Conservation (phyloP, 53 echinoderm and acorn worm genomes). For the Echinarachnius parma region DNA sequence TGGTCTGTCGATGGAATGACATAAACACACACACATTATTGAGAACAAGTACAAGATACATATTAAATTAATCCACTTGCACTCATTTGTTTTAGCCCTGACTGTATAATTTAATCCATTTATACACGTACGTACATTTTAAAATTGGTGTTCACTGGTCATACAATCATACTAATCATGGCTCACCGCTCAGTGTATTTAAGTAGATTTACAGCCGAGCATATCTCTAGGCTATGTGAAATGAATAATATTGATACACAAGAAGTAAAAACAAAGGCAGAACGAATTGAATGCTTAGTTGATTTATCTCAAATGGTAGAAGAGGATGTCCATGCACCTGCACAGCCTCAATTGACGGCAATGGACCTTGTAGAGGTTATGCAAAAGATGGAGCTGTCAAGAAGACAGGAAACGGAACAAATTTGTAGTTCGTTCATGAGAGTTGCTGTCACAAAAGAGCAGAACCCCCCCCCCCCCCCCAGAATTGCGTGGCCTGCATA, state of each 20-base stretch:
- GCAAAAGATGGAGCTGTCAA: slow-evolving; percentile 9
- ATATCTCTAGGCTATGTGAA: slow-evolving; percentile 12
- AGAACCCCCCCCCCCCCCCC: not conserved
- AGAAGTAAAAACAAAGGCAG: slow-evolving; percentile 33
- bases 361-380: slow-evolving; percentile 9
- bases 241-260: slow-evolving; percentile 27
- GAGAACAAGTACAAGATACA: too few relatives aligned
- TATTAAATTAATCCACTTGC: too few relatives aligned
- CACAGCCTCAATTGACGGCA: not conserved
- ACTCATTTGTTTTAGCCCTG: too few relatives aligned
- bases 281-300: slow-evolving; percentile 17
- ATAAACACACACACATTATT: too few relatives aligned
- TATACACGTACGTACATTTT: too few relatives aligned
- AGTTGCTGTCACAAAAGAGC: not conserved
- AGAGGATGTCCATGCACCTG: not conserved
- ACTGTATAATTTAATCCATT: too few relatives aligned
- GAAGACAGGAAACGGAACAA: slow-evolving; percentile 24
- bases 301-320: slow-evolving; percentile 30
- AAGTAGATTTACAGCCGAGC: slow-evolving; percentile 31
- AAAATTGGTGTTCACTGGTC: too few relatives aligned
- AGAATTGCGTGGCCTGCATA: slow-evolving; percentile 46
- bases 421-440: slow-evolving; percentile 3
- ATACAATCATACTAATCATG: too few relatives aligned
- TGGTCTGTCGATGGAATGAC: too few relatives aligned
- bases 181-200: not conserved